These are phyloP conservation scores for Cavia porcellus DNA, from an alignment of 2,113 vertebrate genomes.

Conservation along the genomic window DNA sequence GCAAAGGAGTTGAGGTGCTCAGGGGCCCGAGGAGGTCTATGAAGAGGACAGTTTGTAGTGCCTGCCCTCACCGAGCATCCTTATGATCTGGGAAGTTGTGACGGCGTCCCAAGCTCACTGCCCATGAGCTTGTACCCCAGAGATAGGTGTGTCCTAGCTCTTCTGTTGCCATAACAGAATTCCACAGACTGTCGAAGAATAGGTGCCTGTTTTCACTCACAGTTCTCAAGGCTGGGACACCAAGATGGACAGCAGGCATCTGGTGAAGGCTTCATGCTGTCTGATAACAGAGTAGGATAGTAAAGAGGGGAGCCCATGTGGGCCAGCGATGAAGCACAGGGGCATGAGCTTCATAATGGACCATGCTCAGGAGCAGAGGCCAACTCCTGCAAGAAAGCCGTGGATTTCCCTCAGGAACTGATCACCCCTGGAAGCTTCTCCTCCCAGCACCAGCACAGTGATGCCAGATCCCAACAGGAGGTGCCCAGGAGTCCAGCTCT, in stretches of 20 bases:
- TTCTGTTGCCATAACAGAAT: too few relatives aligned
- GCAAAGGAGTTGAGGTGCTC: not conserved
- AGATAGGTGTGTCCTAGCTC: not conserved
- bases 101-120: not conserved
- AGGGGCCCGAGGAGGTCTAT: not conserved
- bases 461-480: not conserved
- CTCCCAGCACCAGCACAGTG: too few relatives aligned
- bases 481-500: not conserved
- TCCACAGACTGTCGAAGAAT: not conserved
- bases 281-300: not conserved
- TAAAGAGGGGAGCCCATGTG: not conserved
- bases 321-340: accelerated
- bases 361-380: not conserved
- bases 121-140: not conserved
- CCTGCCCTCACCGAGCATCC: not conserved
- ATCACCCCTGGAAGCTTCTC: too few relatives aligned
- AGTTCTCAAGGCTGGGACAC: not conserved
- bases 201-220: not conserved
- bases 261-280: too few relatives aligned
- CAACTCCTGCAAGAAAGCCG: not conserved
- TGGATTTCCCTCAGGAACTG: not conserved
- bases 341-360: not conserved
- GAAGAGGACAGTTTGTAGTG: not conserved
- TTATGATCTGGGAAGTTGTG: not conserved
- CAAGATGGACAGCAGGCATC: not conserved